These are phyloP conservation scores for Auanema freiburgensis DNA, from an alignment of 2,888 invertebrate species.

Conservation along the genomic window DNA sequence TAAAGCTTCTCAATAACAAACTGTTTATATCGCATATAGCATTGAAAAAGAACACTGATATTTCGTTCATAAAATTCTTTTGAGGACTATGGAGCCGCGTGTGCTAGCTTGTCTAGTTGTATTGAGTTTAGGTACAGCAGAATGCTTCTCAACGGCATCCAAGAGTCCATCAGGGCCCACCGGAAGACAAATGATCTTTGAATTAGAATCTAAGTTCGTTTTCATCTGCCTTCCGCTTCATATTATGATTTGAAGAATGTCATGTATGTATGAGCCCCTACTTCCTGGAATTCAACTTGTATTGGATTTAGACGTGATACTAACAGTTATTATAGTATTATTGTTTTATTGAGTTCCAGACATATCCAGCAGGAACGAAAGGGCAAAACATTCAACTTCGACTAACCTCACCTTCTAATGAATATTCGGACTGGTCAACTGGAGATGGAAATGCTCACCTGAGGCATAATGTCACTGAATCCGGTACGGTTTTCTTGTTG, in stretches of 20 bases:
- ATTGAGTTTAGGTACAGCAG: no score
- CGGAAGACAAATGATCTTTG: constrained; percentile 16
- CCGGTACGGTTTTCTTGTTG: constrained; percentile 26
- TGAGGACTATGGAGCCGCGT: no score
- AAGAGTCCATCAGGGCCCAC: no score
- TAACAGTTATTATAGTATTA: no score
- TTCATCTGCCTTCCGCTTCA: no score
- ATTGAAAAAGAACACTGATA: no score
- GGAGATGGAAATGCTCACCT: constrained; percentile 38
- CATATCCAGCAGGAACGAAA: constrained; percentile 27
- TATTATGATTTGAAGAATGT: constrained; percentile 14
- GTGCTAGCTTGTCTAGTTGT: no score
- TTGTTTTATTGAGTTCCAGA: constrained; percentile 14
- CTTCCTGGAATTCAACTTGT: constrained; percentile 28
- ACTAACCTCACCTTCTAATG: constrained; percentile 36
- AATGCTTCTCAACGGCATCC: no score
- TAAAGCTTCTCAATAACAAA: no score
- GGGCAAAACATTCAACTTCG: constrained; percentile 38
- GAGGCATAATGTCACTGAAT: constrained; percentile 40
- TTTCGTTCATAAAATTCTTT: no score
- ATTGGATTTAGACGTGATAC: constrained; percentile 32
- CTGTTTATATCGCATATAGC: no score
- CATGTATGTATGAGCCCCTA: constrained; percentile 36
- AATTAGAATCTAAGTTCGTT: constrained; percentile 12
- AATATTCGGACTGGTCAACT: constrained; percentile 40